Percentiles rank a stretch among this genome's conserved stretches.
phyloP scores from a whole-genome alignment of 2,797 vertebrate genomes.

The Nothura maculosa region DNA sequence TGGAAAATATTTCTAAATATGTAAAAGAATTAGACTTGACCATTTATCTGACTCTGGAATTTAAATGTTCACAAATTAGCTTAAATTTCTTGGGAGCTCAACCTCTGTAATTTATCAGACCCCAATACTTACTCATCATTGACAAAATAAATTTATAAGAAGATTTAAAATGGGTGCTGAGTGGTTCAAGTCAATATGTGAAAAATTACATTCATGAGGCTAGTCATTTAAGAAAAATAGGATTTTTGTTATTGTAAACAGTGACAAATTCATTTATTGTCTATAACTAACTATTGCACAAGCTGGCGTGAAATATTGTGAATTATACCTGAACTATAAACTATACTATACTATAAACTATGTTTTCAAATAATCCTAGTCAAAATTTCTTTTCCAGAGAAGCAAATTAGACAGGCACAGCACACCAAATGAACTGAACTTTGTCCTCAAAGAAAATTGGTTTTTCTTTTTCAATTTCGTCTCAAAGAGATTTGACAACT shows the following conservation, averaged over 20 bases:
- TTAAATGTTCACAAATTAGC: not conserved
- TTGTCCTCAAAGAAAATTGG: slow-evolving; percentile 87
- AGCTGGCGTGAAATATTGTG: slow-evolving; percentile 66
- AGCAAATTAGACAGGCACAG: slow-evolving; percentile 83
- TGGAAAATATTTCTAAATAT: not conserved
- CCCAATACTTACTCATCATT: not conserved
- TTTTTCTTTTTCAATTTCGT: slow-evolving; percentile 88
- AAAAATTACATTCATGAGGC: not conserved
- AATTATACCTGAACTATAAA: slow-evolving; percentile 54
- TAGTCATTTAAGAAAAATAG: slow-evolving; percentile 46
- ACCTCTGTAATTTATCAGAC: not conserved
- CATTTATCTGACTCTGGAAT: not conserved
- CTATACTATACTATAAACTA: slow-evolving; percentile 72
- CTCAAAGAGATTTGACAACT: slow-evolving; percentile 86
- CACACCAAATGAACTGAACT: slow-evolving; percentile 85
- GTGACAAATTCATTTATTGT: slow-evolving; percentile 50
- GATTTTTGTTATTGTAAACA: slow-evolving; percentile 64
- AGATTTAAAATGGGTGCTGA: not conserved
- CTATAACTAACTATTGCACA: slow-evolving; percentile 53
- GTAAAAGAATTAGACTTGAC: not conserved
- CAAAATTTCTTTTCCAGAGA: slow-evolving; percentile 79
- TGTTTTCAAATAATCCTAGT: slow-evolving; percentile 78
- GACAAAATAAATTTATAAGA: not conserved
- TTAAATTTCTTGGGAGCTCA: not conserved
- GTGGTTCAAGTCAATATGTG: not conserved